Evolutionary conservation across 2,888 invertebrate species (phyloP).

Genomic region (Apodemia duryi): DNA sequence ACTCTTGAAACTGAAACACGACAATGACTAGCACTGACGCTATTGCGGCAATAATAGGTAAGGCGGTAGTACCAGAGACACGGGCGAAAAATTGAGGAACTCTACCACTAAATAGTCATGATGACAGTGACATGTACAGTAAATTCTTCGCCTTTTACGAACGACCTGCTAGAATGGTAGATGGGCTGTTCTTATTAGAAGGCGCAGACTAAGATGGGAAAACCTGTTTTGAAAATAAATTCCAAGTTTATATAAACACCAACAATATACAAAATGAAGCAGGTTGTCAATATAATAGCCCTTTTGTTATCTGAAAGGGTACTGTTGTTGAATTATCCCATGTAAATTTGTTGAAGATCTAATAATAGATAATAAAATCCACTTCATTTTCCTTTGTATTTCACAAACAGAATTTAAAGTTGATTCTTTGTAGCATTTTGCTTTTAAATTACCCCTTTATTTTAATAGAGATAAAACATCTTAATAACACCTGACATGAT

Average conservation of each 20-base stretch:
- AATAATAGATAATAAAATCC: constrained; percentile 10
- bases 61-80: too few species aligned
- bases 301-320: constrained; percentile 9
- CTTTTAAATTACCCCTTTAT: background rate
- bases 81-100: too few species aligned
- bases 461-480: background rate
- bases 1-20: too few species aligned
- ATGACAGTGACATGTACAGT: too few species aligned
- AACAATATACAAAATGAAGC: background rate
- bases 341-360: constrained; percentile 11
- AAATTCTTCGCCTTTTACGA: too few species aligned
- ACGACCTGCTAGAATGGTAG: too few species aligned
- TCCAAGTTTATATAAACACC: background rate
- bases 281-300: background rate
- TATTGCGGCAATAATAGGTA: too few species aligned
- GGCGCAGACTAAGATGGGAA: too few species aligned
- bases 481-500: background rate
- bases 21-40: too few species aligned
- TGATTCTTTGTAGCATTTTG: background rate
- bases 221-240: background rate
- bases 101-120: too few species aligned
- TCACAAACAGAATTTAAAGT: constrained; percentile 1
- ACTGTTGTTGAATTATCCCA: background rate
- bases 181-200: too few species aligned
- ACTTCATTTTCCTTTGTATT: constrained; percentile 7